phyloP scores from a whole-genome alignment of 53 echinoderm and acorn worm species.

The Paracentrotus lividus region DNA sequence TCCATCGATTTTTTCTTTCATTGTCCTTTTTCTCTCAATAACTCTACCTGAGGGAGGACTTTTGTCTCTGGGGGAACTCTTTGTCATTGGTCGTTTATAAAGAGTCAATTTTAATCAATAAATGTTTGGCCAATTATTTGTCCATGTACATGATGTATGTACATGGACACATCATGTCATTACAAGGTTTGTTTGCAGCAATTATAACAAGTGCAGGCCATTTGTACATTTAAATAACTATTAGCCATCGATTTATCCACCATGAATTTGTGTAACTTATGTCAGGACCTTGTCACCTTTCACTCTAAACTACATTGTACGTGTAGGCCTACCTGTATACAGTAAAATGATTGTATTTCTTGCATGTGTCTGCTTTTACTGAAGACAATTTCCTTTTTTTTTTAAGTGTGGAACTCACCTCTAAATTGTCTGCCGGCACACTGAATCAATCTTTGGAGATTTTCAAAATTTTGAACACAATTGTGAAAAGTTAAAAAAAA shows the following conservation, averaged over 20 bases:
- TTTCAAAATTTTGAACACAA: no score
- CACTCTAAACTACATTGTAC: background rate
- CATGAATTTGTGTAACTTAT: background rate
- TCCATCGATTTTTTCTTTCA: background rate
- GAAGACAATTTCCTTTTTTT: no score
- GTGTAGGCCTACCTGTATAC: no score
- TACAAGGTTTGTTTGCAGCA: background rate
- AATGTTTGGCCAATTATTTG: constrained; percentile 25
- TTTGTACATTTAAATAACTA: background rate
- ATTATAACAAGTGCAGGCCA: background rate
- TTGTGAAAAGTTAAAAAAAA: no score
- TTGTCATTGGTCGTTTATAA: background rate
- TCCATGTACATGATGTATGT: no score
- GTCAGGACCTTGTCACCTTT: background rate
- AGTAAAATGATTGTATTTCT: no score
- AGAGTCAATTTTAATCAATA: background rate
- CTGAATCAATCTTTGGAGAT: no score
- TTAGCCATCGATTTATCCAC: background rate
- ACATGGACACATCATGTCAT: background rate
- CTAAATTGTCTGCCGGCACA: no score
- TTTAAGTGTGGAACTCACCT: no score
- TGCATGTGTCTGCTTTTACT: no score
- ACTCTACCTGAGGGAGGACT: background rate
- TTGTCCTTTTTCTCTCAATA: background rate
- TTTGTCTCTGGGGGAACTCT: background rate